These are phyloP conservation scores for Dinomys branickii DNA, from an alignment of 2,113 vertebrate species.

Conservation along the genomic window DNA sequence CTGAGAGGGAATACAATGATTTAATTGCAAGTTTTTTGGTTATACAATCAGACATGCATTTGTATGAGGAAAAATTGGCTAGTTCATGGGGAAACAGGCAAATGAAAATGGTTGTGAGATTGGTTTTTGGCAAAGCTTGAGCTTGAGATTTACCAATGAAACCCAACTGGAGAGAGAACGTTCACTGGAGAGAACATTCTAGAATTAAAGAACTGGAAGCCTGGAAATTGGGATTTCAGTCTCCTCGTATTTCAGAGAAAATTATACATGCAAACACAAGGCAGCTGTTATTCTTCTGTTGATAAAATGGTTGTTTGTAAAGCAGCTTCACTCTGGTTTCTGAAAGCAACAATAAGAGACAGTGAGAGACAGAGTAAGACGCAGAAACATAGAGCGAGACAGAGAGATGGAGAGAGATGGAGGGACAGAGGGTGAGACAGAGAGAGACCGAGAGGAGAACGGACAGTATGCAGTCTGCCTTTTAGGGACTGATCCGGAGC, in stretches of 20 bases:
- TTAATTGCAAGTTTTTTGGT: slow-evolving; percentile 29
- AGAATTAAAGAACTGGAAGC: background rate
- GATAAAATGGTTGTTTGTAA: background rate
- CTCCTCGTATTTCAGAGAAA: slow-evolving; percentile 31
- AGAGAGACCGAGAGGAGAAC: background rate
- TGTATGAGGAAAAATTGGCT: slow-evolving; percentile 40
- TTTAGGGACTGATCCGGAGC: background rate
- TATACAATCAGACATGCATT: slow-evolving; percentile 53
- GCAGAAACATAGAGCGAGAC: background rate
- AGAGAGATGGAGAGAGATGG: background rate
- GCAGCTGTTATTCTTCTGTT: background rate
- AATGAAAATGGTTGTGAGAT: background rate
- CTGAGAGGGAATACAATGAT: slow-evolving; percentile 24
- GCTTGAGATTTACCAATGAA: slow-evolving; percentile 55
- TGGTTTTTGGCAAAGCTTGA: slow-evolving; percentile 40
- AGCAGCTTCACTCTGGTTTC: slow-evolving; percentile 8
- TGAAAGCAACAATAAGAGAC: background rate
- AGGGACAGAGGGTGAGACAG: background rate
- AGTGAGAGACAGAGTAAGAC: too few species aligned
- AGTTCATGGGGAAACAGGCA: background rate
- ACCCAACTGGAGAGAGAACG: too few species aligned
- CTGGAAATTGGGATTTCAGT: background rate
- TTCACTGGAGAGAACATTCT: background rate
- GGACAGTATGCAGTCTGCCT: slow-evolving; percentile 34
- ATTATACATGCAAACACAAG: background rate